phyloP scores from a whole-genome alignment of 2,113 vertebrate species.

The Pandion haliaetus region DNA sequence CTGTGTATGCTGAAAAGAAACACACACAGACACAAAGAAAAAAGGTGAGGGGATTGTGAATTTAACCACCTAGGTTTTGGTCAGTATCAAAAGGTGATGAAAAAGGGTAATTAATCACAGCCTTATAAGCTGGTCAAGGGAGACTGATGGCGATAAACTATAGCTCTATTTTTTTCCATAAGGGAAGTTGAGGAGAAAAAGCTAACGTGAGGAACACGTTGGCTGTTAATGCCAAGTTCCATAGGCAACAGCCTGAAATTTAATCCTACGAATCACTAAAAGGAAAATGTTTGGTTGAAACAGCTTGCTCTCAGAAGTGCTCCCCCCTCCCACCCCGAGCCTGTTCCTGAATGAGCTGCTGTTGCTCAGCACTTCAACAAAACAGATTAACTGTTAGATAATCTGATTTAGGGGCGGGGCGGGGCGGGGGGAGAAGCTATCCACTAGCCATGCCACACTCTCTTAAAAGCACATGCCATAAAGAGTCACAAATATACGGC shows the following conservation, averaged over 20 bases:
- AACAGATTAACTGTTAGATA: conserved; percentile 56
- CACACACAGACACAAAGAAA: not conserved
- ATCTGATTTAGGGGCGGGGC: not conserved
- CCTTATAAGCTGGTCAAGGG: not conserved
- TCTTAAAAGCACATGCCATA: not conserved
- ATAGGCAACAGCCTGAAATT: conserved; percentile 25
- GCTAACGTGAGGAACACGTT: not conserved
- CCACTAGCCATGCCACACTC: not conserved
- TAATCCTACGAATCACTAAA: conserved; percentile 9
- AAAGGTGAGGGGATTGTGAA: not conserved
- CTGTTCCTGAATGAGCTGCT: conserved; percentile 24
- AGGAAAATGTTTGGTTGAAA: conserved; percentile 21
- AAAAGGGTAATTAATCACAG: not conserved
- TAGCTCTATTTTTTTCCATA: not conserved
- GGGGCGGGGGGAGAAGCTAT: not conserved
- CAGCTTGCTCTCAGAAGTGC: not conserved
- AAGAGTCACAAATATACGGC: not conserved
- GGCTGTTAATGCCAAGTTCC: not conserved
- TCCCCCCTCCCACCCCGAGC: not conserved
- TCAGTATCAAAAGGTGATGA: not conserved
- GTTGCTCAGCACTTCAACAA: not conserved
- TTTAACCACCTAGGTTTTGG: not conserved
- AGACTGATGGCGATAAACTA: not conserved
- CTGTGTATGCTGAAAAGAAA: not conserved
- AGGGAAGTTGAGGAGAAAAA: not conserved